phyloP scores from a whole-genome alignment of 1,140 invertebrate genomes.

The Brachionus rubens region DNA sequence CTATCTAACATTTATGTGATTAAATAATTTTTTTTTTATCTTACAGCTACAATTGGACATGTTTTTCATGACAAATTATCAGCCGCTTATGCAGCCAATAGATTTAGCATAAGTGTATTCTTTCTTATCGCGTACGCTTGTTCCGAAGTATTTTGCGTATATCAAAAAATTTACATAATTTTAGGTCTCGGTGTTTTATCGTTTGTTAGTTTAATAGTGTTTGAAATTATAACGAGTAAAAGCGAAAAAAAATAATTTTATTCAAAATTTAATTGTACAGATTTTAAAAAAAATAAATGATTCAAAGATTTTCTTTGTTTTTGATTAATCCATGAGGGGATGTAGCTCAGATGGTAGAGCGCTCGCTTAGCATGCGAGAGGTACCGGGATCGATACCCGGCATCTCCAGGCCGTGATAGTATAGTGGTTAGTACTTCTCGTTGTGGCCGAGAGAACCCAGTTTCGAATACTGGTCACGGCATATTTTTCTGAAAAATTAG shows the following conservation, averaged over 20 bases:
- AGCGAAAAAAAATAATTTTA: background rate
- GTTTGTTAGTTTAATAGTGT: background rate
- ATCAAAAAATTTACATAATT: background rate
- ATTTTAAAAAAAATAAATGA: no score
- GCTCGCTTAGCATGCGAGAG: slow-evolving; percentile 36
- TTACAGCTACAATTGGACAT: background rate
- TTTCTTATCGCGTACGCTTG: background rate
- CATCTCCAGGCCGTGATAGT: slow-evolving; percentile 70
- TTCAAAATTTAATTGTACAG: background rate
- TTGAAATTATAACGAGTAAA: background rate
- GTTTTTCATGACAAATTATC: background rate
- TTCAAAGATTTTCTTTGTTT: no score
- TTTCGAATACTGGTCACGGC: slow-evolving; percentile 17
- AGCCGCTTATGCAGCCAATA: background rate
- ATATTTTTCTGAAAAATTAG: background rate
- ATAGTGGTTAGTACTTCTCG: slow-evolving; percentile 85
- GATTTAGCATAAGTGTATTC: background rate
- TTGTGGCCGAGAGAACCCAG: slow-evolving; percentile 72
- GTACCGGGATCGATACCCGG: slow-evolving; percentile 36
- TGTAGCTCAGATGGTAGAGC: slow-evolving; percentile 47
- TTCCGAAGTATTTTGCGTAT: background rate
- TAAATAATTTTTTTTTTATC: background rate
- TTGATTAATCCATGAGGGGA: slow-evolving; percentile 39
- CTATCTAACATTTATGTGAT: background rate
- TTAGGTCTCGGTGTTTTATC: background rate